Evolutionary conservation across 2,113 vertebrate species (phyloP).

Genomic region (Ameiurus melas): DNA sequence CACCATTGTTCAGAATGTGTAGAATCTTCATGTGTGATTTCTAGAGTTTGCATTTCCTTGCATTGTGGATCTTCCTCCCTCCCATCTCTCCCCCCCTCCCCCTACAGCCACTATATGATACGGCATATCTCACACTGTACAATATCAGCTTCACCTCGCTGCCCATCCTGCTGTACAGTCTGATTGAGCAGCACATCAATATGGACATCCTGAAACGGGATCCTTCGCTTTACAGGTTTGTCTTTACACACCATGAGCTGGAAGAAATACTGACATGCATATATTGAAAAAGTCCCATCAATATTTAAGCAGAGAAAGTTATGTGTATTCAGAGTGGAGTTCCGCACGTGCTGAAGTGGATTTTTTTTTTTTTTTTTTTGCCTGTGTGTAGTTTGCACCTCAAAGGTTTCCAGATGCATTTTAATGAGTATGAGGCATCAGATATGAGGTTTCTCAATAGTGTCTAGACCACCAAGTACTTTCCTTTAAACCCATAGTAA

Average conservation of each 20-base stretch:
- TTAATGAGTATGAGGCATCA: background rate
- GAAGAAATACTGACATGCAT: background rate
- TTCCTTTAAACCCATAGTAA: background rate
- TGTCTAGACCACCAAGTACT: background rate
- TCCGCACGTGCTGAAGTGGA: background rate
- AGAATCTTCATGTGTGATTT: background rate
- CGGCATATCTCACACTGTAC: slow-evolving; percentile 96
- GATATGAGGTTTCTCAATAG: background rate
- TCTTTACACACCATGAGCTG: background rate
- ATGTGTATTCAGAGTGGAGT: background rate
- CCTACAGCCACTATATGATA: slow-evolving; percentile 92
- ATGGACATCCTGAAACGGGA: slow-evolving; percentile 89
- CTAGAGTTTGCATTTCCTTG: background rate
- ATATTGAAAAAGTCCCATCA: no score
- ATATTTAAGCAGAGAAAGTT: background rate
- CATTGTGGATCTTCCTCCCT: background rate
- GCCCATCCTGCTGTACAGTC: slow-evolving; percentile 93
- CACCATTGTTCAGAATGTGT: background rate
- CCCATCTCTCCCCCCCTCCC: slow-evolving; percentile 33
- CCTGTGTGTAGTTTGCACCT: no score
- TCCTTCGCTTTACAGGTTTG: slow-evolving; percentile 89
- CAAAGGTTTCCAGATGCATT: background rate
- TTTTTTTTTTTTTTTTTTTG: no score
- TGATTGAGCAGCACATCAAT: slow-evolving; percentile 93
- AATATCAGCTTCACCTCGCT: slow-evolving; percentile 99